Percentiles rank a stretch among this genome's conserved stretches.
Conservation (phyloP, 2,113 vertebrate species). For the Pungitius pungitius region DNA sequence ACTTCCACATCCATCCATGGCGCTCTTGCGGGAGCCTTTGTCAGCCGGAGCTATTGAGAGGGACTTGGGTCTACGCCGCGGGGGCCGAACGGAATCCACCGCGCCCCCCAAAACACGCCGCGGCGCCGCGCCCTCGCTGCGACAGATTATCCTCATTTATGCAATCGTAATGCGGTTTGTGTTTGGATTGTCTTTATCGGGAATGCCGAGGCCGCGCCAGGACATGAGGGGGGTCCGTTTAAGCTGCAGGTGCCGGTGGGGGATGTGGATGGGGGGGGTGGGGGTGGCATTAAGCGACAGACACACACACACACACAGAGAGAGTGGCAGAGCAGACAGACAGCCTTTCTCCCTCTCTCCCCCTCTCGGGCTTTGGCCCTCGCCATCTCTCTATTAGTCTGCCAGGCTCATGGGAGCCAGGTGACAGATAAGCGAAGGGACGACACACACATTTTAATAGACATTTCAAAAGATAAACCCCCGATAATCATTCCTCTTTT, state of each 20-base stretch:
- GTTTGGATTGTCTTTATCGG: constrained; percentile 33
- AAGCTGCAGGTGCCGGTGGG: constrained; percentile 19
- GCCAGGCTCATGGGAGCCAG: constrained; percentile 80
- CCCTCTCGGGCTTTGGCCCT: constrained; percentile 75
- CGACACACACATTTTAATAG: constrained; percentile 84
- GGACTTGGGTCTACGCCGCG: too few relatives aligned
- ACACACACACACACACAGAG: constrained; percentile 33
- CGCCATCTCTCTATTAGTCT: constrained; percentile 82
- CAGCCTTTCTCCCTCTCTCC: constrained; percentile 53
- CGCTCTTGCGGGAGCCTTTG: constrained; percentile 78
- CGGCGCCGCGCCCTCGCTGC: constrained; percentile 47
- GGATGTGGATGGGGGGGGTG: constrained; percentile 1
- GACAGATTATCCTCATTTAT: constrained; percentile 51
- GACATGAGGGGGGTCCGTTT: constrained; percentile 22
- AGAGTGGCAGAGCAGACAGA: constrained; percentile 64
- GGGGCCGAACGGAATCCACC: constrained; percentile 68
- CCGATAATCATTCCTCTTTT: constrained; percentile 84
- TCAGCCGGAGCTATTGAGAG: constrained; percentile 74
- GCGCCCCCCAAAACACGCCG: constrained; percentile 44
- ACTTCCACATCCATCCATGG: constrained; percentile 79
- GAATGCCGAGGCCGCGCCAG: not conserved
- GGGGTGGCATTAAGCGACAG: constrained; percentile 38
- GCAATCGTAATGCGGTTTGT: constrained; percentile 32
- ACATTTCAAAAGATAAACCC: constrained; percentile 85
- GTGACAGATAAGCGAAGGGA: constrained; percentile 84